phyloP scores from a whole-genome alignment of 2,113 vertebrate species.

The Tragelaphus scriptus region DNA sequence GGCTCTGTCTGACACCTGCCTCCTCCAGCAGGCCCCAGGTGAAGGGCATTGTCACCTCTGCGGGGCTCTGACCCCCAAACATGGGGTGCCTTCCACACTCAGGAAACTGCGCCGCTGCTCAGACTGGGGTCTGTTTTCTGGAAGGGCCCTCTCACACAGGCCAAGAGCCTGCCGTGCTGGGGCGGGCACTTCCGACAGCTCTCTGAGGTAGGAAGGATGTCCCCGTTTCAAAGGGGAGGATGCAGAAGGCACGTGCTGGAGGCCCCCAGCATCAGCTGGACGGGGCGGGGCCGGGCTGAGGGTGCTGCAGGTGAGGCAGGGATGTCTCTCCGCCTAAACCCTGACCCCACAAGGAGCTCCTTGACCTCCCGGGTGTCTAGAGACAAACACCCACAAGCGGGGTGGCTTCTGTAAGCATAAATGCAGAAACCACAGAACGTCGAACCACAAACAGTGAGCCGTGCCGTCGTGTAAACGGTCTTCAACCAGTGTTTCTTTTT shows the following conservation, averaged over 20 bases:
- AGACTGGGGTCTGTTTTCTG: background rate
- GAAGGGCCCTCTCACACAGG: background rate
- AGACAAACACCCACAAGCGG: background rate
- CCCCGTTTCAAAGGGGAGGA: background rate
- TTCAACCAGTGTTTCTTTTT: background rate
- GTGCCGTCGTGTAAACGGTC: rapidly evolving
- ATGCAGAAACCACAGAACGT: rapidly evolving
- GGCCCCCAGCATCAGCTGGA: background rate
- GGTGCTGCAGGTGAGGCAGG: background rate
- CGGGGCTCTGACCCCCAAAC: rapidly evolving
- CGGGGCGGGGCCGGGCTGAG: rapidly evolving
- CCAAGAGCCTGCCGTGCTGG: rapidly evolving
- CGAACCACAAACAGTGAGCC: rapidly evolving
- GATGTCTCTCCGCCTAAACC: rapidly evolving
- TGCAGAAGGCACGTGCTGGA: background rate
- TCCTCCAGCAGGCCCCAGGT: rapidly evolving
- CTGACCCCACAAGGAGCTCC: background rate
- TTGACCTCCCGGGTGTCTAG: background rate
- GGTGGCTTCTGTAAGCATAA: too few species aligned
- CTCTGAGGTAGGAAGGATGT: background rate
- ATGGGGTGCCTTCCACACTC: rapidly evolving
- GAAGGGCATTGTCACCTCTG: rapidly evolving
- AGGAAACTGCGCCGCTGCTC: rapidly evolving
- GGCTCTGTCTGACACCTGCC: rapidly evolving
- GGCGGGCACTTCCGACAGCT: rapidly evolving